Evolutionary conservation across 2,888 invertebrate species (phyloP), one percentile per base, ranked within the genome.

Genomic region (Willowsia nigromaculata): DNA sequence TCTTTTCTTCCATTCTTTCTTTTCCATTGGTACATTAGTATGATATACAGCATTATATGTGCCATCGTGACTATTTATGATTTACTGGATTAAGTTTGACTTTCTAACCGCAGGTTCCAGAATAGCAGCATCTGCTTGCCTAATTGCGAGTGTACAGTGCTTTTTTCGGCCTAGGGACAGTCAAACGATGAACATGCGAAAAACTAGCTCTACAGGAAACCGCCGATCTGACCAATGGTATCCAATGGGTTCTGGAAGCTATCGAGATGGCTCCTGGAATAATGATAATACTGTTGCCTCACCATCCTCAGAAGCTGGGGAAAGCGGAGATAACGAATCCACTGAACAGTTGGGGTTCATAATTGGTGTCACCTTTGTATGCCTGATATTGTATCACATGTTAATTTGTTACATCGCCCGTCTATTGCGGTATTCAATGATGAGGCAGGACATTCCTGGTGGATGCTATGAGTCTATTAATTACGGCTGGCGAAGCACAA

Each of bases 381-480:
- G 22, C 22, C 37, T 87, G 5, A 90, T 92, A n/a, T 68, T 68
- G 0, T 90, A 88, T n/a, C 78, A 91, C n/a, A 84, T 89, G 65
- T 30, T 90, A 7, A 4, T 91, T 18, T 90, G 88, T 43, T 91
- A 91, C 43, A 59, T 92, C n/a, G 90, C 88, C 7, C 89, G 92
- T 6, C 43, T 88, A 1, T 27, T 92, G 25, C 90, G 91, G 78
- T 84, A 90, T 47, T 30, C 78, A 5, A 40, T 81, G 22, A 78
- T 91, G 50, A 68, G 81, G 0, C 59, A 90, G 27, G 90, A 85
- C 25, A 86, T 91, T 22, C 92, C 92, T 3, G 91, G 91, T 81
- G 91, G 91, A 65, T 92, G 92, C 50, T 91, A 92, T 59, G 91
- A 92, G 56, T 88, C 92, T 15, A 89, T 92, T 30, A 92, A 90